Base-by-base conservation (phyloP, 1,140 invertebrate genomes). In the Aricia agestis region DNA sequence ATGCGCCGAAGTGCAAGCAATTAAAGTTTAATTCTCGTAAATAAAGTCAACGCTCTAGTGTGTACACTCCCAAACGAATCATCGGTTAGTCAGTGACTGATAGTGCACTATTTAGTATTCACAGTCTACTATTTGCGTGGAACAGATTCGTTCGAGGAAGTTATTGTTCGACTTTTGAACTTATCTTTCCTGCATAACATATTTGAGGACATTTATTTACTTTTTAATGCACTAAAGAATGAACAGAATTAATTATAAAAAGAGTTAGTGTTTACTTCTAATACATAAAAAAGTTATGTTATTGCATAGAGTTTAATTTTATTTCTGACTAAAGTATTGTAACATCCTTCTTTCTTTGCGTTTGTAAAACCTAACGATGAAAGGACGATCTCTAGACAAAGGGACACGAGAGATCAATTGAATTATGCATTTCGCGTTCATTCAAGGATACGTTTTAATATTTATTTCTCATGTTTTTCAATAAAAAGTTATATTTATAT, bases 71-170 rank as follows among this genome's bases (percentile, higher is more conserved):
- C n/a, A 18, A n/a, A 59, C 58, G 6, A 59, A 59, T 59, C 58
- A 59, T 6, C 58, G 15, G 11, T 59, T 59, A 59, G 58, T 59
- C 58, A 19, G 10, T 63, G 59, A 63, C 59, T 63, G 59, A 63
- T 63, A 63, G 59, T 63, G 59, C 13, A 63, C 59, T 63, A 6
- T 63, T 63, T 63, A 63, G 19, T 63, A 6, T 63, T 63, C 25
- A 25, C 59, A 6, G 59, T 63, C 59, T 63, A 63, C 18, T 63
- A 11, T 63, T 63, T 19, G 10, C 19, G 17, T 63, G 18, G 19
- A 19, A 63, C 59, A 63, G 59, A 25, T 63, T 63, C 25, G 18
- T 25, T 52, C 9, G 45, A 52, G 45, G 45, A 52, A 52, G 11
- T 52, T 52, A 52, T 52, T 52, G 45, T 15, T 52, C 45, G 45